Conservation (phyloP, 1,140 invertebrate genomes). For the Penaeus chinensis region DNA sequence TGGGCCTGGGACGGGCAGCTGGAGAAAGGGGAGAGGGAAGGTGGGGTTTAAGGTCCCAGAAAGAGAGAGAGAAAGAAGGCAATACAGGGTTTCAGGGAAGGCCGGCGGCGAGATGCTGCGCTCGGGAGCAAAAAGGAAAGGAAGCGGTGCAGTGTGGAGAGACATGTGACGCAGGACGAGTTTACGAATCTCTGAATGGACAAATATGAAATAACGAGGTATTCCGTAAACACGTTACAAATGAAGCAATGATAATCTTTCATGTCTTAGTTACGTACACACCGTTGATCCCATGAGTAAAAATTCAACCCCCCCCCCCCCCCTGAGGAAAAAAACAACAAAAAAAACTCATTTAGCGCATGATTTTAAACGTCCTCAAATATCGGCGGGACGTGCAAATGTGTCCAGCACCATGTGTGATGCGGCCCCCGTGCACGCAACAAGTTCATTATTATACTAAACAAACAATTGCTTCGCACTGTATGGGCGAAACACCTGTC, state of each 20-base stretch:
- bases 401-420: slow-evolving; percentile 27
- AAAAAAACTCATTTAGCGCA: background rate
- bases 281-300: no score
- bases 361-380: background rate
- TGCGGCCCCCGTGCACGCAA: slow-evolving; percentile 44
- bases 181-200: no score
- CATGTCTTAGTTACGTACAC: no score
- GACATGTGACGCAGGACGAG: no score
- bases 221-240: no score
- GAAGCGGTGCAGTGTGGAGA: no score
- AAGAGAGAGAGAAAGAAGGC: slow-evolving; percentile 24
- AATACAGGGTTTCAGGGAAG: background rate
- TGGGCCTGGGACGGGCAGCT: slow-evolving; percentile 1
- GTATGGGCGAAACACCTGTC: slow-evolving; percentile 30
- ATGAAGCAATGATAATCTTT: no score
- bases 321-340: background rate
- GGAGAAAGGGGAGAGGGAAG: background rate
- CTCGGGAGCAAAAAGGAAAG: background rate
- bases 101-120: background rate
- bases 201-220: no score
- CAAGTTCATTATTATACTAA: slow-evolving; percentile 63
- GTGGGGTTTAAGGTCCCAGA: background rate
- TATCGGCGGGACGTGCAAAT: slow-evolving; percentile 24
- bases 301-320: no score
- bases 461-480: slow-evolving; percentile 53